These are phyloP conservation scores for Aplodontia rufa DNA, from an alignment of 2,113 vertebrate species.

Conservation along the genomic window DNA sequence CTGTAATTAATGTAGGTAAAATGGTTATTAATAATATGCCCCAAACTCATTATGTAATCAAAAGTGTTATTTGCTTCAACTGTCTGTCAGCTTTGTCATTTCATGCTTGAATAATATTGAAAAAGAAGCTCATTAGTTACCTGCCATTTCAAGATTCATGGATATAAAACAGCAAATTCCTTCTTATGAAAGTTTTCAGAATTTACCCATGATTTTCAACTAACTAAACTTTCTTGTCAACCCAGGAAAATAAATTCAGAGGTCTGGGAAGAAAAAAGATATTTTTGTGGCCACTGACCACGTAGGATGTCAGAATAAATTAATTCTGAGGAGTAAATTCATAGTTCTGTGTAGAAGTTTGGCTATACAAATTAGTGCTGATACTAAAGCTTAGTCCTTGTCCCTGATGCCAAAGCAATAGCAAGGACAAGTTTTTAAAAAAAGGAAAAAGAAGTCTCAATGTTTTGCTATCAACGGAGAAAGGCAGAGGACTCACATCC, in stretches of 20 bases:
- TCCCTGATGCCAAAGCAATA: no score
- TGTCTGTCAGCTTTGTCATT: not conserved
- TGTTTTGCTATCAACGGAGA: no score
- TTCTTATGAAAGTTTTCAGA: not conserved
- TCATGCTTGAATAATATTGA: not conserved
- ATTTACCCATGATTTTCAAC: not conserved
- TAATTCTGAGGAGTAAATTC: not conserved
- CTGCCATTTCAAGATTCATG: not conserved
- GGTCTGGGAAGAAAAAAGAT: rapidly evolving
- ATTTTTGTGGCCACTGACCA: not conserved
- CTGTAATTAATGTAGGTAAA: conserved; percentile 49
- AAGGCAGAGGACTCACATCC: no score
- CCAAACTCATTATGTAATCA: conserved; percentile 8
- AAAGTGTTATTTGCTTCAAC: conserved; percentile 19
- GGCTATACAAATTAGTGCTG: not conserved
- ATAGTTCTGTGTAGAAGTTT: not conserved
- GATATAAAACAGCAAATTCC: not conserved
- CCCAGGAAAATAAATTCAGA: not conserved
- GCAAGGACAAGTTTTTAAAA: no score
- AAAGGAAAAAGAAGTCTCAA: no score
- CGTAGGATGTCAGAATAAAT: not conserved
- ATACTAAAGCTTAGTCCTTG: no score
- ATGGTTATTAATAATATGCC: not conserved
- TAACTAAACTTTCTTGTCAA: not conserved
- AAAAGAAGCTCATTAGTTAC: not conserved